Percentiles rank a stretch among this genome's conserved stretches.
These are phyloP conservation scores for Ornithoptera priamus DNA, from an alignment of 2,888 invertebrate genomes.

Conservation along the genomic window DNA sequence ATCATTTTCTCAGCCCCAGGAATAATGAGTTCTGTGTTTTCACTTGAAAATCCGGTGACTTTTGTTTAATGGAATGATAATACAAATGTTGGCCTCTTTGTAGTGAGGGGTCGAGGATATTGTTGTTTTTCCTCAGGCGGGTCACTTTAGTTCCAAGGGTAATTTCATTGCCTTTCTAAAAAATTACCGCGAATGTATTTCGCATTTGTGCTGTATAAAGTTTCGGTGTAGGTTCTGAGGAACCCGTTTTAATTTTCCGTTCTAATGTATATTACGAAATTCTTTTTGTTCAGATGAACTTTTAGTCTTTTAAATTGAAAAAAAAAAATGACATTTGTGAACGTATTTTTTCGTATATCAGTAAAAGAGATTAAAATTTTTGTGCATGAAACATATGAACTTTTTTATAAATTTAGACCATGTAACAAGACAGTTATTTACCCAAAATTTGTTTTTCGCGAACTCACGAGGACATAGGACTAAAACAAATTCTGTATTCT, in stretches of 20 bases:
- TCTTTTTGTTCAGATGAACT: slow-evolving; percentile 9
- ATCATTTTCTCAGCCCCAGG: slow-evolving; percentile 74
- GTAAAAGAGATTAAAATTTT: background rate
- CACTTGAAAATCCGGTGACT: slow-evolving; percentile 78
- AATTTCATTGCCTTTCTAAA: slow-evolving; percentile 71
- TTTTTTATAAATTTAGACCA: too few relatives aligned
- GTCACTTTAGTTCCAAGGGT: slow-evolving; percentile 74
- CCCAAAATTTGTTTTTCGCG: too few relatives aligned
- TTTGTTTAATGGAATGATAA: slow-evolving; percentile 81
- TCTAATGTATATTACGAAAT: slow-evolving; percentile 21
- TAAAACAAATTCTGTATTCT: too few relatives aligned
- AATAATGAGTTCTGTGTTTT: slow-evolving; percentile 78
- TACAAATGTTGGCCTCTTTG: slow-evolving; percentile 76
- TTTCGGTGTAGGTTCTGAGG: slow-evolving; percentile 32
- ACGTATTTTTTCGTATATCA: background rate
- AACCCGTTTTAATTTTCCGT: slow-evolving; percentile 26
- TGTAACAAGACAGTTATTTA: too few relatives aligned
- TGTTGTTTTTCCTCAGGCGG: slow-evolving; percentile 73
- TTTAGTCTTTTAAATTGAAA: background rate
- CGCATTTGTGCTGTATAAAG: slow-evolving; percentile 56
- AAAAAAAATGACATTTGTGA: background rate
- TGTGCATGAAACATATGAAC: too few relatives aligned
- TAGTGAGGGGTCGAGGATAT: slow-evolving; percentile 70
- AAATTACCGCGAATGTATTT: slow-evolving; percentile 64
- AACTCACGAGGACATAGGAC: too few relatives aligned